These are phyloP conservation scores for Butorides virescens DNA, from an alignment of 2,113 vertebrate genomes.

Conservation along the genomic window DNA sequence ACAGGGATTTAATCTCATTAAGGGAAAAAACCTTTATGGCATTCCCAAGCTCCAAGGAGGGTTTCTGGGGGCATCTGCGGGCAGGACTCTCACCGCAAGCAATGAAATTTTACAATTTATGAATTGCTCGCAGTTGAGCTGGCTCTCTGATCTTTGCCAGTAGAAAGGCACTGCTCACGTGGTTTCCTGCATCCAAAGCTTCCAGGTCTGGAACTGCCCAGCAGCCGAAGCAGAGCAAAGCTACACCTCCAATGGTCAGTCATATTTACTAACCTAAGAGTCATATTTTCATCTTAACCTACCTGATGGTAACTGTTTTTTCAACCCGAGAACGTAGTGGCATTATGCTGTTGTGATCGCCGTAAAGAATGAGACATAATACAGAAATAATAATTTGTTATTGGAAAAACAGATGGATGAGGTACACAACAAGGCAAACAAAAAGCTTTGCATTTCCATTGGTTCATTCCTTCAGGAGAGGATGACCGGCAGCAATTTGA, in stretches of 20 bases:
- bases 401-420: not conserved
- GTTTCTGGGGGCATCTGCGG: not conserved
- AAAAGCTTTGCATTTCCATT: not conserved
- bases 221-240: not conserved
- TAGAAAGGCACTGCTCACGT: not conserved
- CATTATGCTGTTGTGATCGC: not conserved
- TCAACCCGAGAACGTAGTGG: not conserved
- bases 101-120: not conserved
- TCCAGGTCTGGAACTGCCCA: not conserved
- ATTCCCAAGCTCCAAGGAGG: not conserved
- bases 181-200: not conserved
- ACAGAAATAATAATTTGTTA: not conserved
- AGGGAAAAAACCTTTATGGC: not conserved
- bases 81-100: not conserved
- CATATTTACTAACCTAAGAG: not conserved
- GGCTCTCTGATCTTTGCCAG: not conserved
- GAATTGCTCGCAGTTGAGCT: not conserved
- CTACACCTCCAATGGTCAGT: not conserved
- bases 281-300: not conserved
- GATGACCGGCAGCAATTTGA: not conserved
- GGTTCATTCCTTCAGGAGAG: not conserved
- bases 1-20: not conserved
- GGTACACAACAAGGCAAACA: not conserved
- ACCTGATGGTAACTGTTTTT: not conserved
- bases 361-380: not conserved